phyloP scores from a whole-genome alignment of 92 coral and sea anemone genomes.

The Zoanthus sociatus region DNA sequence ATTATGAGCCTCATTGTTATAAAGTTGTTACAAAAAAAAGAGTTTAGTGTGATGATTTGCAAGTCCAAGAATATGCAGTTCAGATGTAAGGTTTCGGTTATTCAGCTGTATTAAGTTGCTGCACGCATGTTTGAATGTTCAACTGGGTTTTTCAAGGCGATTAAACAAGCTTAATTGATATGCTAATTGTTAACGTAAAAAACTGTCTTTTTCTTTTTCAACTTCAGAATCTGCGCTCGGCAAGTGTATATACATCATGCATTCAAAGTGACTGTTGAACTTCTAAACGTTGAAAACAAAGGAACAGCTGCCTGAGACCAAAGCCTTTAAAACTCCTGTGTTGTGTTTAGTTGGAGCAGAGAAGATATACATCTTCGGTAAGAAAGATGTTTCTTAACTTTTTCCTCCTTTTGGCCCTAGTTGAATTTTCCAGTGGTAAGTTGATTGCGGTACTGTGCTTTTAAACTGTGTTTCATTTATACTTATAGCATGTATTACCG shows the following conservation, averaged over 20 bases:
- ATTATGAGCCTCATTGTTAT: too few species aligned
- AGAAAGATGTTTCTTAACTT: conserved; percentile 9
- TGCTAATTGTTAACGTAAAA: not conserved
- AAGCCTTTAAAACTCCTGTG: not conserved
- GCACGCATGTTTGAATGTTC: not conserved
- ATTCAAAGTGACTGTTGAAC: not conserved
- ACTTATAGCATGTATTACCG: too few species aligned
- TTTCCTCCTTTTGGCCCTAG: not conserved
- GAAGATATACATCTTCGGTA: conserved; percentile 20
- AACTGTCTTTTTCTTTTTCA: too few species aligned
- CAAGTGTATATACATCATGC: not conserved
- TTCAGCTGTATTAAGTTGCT: too few species aligned
- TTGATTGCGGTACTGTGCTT: not conserved
- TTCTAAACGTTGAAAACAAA: not conserved
- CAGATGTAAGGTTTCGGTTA: too few species aligned
- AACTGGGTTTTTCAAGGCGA: not conserved
- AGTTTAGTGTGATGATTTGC: too few species aligned
- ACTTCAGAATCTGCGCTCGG: not conserved
- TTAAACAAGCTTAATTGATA: conserved; percentile 5
- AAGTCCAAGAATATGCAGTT: too few species aligned
- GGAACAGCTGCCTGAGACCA: not conserved
- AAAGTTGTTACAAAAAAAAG: too few species aligned
- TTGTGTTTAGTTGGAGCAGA: not conserved
- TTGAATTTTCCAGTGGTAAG: conserved; percentile 27
- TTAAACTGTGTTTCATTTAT: too few species aligned